Base-by-base conservation (phyloP, 2,113 vertebrate genomes). In the Helogale parvula region DNA sequence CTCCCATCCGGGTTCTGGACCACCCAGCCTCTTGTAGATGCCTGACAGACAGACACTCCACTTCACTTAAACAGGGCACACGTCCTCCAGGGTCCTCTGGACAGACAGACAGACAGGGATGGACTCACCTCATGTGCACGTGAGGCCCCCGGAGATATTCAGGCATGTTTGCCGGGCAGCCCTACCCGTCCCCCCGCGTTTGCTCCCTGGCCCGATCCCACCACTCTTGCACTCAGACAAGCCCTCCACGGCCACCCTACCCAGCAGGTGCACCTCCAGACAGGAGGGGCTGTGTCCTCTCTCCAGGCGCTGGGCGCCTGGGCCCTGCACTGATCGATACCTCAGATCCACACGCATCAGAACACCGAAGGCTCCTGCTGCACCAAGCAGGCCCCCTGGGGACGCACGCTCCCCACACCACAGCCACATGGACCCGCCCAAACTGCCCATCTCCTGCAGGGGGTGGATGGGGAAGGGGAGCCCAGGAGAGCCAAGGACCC, bases 181-280 rank as follows among this genome's bases (percentile, higher is more conserved):
- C 17, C 15, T 11, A 5, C 29, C 66, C 27, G 1, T 19, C n/a
- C 25, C 31, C 8, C 12, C 3, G 2, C 0, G 0, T 7, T 14
- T 19, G 17, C 19, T 31, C 54, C 9, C 15, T 33, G 10, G 77
- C 3, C 1, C 16, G 33, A 12, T 3, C 54, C 23, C 47, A 7
- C 60, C 63, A 23, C 2, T 6, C 35, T 47, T 54, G 16, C 2
- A 14, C 63, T 31, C 76, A 31, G 47, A 9, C 38, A 7, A 12
- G 7, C 57, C 60, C 25, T 31, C 25, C 60, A 50, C 2, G 3
- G 41, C 74, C 74, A n/a, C 31, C 38, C 1, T 33, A 41, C 31
- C 87, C 27, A 54, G 35, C 0, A 6, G 35, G 19, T 84, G 71
- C n/a, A 45, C 57, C 79, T 21, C 13, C 41, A 74, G 76, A 83